phyloP scores from a whole-genome alignment of 2,888 invertebrate species.

The Caradrina clavipalpis region DNA sequence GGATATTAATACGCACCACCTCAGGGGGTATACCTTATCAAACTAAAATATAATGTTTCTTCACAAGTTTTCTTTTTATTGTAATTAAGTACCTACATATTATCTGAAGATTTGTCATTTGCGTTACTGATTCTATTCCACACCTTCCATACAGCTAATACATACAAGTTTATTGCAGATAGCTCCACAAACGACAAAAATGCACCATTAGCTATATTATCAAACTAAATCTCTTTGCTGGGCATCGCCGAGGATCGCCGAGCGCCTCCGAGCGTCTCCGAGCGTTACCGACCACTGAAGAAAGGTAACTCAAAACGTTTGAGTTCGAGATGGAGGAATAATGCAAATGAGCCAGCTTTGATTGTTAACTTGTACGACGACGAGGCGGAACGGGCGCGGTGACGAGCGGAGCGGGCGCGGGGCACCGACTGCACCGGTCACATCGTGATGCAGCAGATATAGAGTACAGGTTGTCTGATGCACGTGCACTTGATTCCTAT shows the following conservation, averaged over 20 bases:
- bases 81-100: too few relatives aligned
- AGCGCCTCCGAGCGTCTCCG: not conserved
- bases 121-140: too few relatives aligned
- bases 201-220: conserved; percentile 27
- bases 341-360: conserved; percentile 57
- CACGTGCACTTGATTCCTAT: too few relatives aligned
- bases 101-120: too few relatives aligned
- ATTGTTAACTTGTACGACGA: conserved; percentile 53
- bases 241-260: not conserved
- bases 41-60: too few relatives aligned
- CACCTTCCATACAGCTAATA: too few relatives aligned
- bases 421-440: too few relatives aligned
- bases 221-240: conserved; percentile 8
- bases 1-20: too few relatives aligned
- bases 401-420: conserved; percentile 15
- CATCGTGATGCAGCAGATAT: too few relatives aligned
- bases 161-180: not conserved
- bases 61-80: too few relatives aligned
- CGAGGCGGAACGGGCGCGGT: not conserved
- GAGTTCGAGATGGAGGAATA: conserved; percentile 48
- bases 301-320: conserved; percentile 48
- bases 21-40: too few relatives aligned
- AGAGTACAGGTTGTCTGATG: too few relatives aligned
- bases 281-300: conserved; percentile 15
- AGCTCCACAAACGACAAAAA: conserved; percentile 23